Evolutionary conservation across 2,888 invertebrate genomes (phyloP), one percentile per base, ranked within the genome.

Genomic region (Pherbina coryleti): DNA sequence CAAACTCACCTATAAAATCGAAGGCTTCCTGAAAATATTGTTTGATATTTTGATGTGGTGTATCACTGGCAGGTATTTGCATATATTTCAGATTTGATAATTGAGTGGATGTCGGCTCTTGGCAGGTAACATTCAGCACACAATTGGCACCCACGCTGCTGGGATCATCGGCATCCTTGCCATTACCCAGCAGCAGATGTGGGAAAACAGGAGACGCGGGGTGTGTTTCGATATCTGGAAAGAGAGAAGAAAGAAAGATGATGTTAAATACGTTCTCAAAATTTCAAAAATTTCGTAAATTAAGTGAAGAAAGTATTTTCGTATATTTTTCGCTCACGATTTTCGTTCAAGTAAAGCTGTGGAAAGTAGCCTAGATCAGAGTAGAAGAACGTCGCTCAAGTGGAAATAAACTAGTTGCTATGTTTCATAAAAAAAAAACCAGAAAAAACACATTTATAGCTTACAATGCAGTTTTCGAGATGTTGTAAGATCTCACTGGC

Each of bases 21-120:
- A 94, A 95, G 84, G 96, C 95, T 89, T 96, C 95, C 87, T 95
- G 94, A 91, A 96, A 96, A 92, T 95, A 96, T 91, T 96, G 96
- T 86, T 94, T 94, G 79, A 96, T 93, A 91, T 96, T 96, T 89
- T 96, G 96, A 86, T 95, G 94, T 71, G 94, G 94, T 81, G 94
- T 95, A 91, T 96, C 96, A 80, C 93, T 92, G 83, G 96, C 96
- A 78, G 95, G 95, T 88, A 96, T 93, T 88, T 95, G 93, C 89
- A 94, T 93, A 89, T 95, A 95, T 84, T 90, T 89, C 88, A 94
- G 92, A 89, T 93, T 93, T 88, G 93, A 93, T 88, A 93, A 92
- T 79, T 93, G 93, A 81, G 83, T 85, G 80, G 93, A 93, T 82
- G 84, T 88, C 78, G 94, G 94, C 85, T 93, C 90, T 88, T 95